Base-by-base conservation (phyloP, 2,888 invertebrate genomes). In the Byasa hedistus region DNA sequence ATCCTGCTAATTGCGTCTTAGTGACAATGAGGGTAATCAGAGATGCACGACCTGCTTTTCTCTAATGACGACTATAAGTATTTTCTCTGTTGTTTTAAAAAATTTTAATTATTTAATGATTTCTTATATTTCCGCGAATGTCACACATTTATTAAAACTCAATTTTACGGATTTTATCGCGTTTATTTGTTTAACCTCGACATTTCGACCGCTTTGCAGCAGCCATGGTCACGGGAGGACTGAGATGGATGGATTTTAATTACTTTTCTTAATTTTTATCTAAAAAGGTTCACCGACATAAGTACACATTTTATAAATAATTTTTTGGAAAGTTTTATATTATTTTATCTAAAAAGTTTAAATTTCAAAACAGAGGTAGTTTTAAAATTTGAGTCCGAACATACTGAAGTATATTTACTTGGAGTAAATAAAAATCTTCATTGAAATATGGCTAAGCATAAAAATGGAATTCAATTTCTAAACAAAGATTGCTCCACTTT, bases 1-100 rank as follows among this genome's bases (percentile, higher is more conserved):
- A 39, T 5, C n/a, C n/a, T 39, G 55, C 64, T 65, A 65, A 65
- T 61, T 65, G 65, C 51, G 32, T 19, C 57, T 57, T 51, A 19
- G 19, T 56, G 57, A 65, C 61, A 65, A 65, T 65, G 65, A 65
- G 19, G 61, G 48, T 56, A 65, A 65, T 61, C 56, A 22, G 57
- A 61, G 60, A 65, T 65, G 65, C 61, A 65, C 65, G 65, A 57
- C 65, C 61, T 21, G 59, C n/a, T 61, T 65, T 56, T 48, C 44
- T 24, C 52, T 61, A 59, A 60, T 56, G 60, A 56, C 55, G 32
- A 19, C 59, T 15, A 48, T 59, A 23, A 2, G n/a, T 21, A 21
- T 51, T 51, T 51, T 51, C 21, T 21, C 8, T 12, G 22, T 54
- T 22, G 52, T 23, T 54, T 54, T 54, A 22, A 22, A 10, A 12